phyloP scores from a whole-genome alignment of 2,797 vertebrate genomes.

The Buphagus erythrorhynchus region DNA sequence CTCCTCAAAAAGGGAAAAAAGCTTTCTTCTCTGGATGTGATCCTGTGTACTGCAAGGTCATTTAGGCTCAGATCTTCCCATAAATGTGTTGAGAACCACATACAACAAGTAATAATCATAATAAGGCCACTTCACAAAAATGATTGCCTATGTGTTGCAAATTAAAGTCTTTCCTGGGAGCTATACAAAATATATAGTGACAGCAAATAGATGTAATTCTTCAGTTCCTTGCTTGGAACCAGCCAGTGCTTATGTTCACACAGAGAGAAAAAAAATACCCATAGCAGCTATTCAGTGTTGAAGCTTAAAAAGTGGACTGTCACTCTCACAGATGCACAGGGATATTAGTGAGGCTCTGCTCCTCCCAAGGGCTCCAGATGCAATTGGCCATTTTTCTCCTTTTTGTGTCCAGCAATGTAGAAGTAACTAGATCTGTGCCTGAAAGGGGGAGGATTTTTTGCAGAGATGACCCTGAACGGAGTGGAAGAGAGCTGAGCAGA shows the following conservation, averaged over 20 bases:
- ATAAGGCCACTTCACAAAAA: conserved; percentile 5
- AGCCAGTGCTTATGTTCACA: not conserved
- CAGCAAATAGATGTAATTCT: conserved; percentile 24
- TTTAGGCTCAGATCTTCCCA: not conserved
- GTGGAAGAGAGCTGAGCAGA: not conserved
- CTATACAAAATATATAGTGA: not conserved
- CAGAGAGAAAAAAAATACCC: not conserved
- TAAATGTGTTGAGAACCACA: not conserved
- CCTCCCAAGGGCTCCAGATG: not conserved
- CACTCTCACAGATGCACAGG: not conserved
- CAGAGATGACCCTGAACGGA: not conserved
- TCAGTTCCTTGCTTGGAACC: not conserved
- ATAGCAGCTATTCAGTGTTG: not conserved
- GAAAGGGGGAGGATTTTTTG: not conserved
- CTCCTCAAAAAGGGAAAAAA: not conserved
- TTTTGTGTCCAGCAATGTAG: not conserved
- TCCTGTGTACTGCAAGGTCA: not conserved
- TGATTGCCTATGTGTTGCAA: not conserved
- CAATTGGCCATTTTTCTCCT: conserved; percentile 3
- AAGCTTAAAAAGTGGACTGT: conserved; percentile 14
- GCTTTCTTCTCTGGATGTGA: not conserved
- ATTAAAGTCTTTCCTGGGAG: conserved; percentile 29
- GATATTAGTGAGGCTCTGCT: not conserved
- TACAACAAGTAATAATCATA: conserved; percentile 7
- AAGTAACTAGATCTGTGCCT: not conserved